Conservation (phyloP, 2,888 invertebrate species). For the Morpho achilles region DNA sequence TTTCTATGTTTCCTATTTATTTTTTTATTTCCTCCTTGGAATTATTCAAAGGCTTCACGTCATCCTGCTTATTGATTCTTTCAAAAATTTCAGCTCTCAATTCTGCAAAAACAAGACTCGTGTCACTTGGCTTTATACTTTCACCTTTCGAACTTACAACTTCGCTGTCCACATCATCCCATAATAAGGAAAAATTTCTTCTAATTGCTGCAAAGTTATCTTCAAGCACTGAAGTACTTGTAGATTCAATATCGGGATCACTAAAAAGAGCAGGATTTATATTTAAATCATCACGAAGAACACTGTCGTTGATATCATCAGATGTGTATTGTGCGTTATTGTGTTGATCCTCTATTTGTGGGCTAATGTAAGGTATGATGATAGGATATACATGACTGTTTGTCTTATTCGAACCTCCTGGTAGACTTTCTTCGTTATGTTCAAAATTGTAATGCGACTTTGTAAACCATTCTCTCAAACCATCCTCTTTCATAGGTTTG, state of each 20-base stretch:
- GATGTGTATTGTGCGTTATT: too few species aligned
- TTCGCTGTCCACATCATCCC: conserved; percentile 22
- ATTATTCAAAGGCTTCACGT: neutral
- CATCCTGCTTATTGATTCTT: conserved; percentile 13
- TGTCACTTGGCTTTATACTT: neutral
- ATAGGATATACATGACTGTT: conserved; percentile 16
- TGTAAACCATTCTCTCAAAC: conserved; percentile 7
- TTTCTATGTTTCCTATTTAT: too few species aligned
- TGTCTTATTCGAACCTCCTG: conserved; percentile 3
- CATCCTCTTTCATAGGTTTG: conserved; percentile 14
- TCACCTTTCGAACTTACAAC: neutral
- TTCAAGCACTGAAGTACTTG: conserved; percentile 9
- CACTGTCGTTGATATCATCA: too few species aligned
- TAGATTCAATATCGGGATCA: neutral
- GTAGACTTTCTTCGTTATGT: neutral
- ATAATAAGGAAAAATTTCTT: conserved; percentile 21
- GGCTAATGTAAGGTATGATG: conserved; percentile 8
- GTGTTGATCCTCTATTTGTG: neutral
- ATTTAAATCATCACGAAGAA: neutral
- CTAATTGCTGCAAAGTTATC: conserved; percentile 17
- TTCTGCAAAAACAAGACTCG: conserved; percentile 25
- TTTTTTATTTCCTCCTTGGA: conserved; percentile 4
- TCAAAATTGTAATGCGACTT: conserved; percentile 5
- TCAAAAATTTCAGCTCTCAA: conserved; percentile 31
- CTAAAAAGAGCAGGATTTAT: neutral